These are phyloP conservation scores for Barbus barbus DNA, from an alignment of 2,113 vertebrate species.

Conservation along the genomic window DNA sequence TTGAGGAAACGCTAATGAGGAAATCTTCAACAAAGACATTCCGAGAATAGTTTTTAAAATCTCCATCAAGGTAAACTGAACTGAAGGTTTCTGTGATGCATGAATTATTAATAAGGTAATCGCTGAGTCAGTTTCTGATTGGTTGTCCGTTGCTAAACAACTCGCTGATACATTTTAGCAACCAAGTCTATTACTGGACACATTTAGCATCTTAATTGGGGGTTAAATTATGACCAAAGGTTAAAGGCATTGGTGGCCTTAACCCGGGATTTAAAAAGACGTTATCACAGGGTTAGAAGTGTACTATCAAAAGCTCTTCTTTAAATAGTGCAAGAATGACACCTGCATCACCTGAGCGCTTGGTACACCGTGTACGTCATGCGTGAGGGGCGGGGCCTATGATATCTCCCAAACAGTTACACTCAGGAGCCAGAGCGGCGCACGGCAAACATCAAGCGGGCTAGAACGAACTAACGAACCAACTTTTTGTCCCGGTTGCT, in stretches of 20 bases:
- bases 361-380: neutral
- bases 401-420: neutral
- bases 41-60: neutral
- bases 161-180: neutral
- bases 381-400: neutral
- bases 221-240: neutral
- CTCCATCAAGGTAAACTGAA: neutral
- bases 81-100: too few species aligned
- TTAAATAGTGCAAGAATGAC: neutral
- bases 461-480: neutral
- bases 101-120: too few species aligned
- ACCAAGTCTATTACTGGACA: neutral
- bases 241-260: neutral
- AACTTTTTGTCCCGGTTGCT: neutral
- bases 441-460: neutral
- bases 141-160: neutral
- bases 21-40: neutral
- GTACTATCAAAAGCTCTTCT: neutral
- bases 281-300: neutral
- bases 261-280: neutral
- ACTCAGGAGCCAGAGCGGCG: neutral
- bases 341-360: constrained; percentile 23
- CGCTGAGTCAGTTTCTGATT: neutral
- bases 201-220: neutral
- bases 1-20: neutral